phyloP scores from a whole-genome alignment of 2,888 invertebrate genomes.

The Linnaemya tessellans region DNA sequence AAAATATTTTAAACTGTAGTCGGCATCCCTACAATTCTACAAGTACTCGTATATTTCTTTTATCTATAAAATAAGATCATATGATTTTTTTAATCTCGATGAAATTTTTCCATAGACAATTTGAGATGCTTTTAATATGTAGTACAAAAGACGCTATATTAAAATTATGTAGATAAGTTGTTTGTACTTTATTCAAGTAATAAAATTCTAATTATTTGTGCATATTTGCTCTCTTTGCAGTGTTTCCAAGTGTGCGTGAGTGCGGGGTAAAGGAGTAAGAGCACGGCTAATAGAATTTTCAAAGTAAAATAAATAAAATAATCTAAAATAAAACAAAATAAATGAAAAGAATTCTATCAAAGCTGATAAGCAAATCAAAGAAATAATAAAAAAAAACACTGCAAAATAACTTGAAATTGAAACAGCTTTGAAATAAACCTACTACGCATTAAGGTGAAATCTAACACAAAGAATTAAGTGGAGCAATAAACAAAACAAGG shows the following conservation, averaged over 20 bases:
- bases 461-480: slow-evolving; percentile 11
- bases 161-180: background rate
- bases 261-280: slow-evolving; percentile 34
- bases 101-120: background rate
- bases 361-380: slow-evolving; percentile 17
- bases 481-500: slow-evolving; percentile 22
- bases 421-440: slow-evolving; percentile 10
- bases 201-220: slow-evolving; percentile 12
- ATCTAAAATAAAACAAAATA: slow-evolving; percentile 1
- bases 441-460: slow-evolving; percentile 42
- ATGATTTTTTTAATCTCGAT: background rate
- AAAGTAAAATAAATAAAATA: slow-evolving; percentile 3
- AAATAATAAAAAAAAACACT: slow-evolving; percentile 8
- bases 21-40: too few relatives aligned
- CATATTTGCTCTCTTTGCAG: slow-evolving; percentile 44
- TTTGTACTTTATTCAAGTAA: background rate
- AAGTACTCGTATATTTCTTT: too few relatives aligned
- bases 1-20: too few relatives aligned
- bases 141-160: background rate
- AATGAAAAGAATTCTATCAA: background rate
- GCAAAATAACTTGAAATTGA: background rate
- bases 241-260: slow-evolving; percentile 38
- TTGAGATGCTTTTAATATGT: background rate
- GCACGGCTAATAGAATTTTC: slow-evolving; percentile 29
- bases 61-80: background rate